Evolutionary conservation across 2,797 vertebrate genomes (phyloP).

Genomic region (Oophaga sylvatica): DNA sequence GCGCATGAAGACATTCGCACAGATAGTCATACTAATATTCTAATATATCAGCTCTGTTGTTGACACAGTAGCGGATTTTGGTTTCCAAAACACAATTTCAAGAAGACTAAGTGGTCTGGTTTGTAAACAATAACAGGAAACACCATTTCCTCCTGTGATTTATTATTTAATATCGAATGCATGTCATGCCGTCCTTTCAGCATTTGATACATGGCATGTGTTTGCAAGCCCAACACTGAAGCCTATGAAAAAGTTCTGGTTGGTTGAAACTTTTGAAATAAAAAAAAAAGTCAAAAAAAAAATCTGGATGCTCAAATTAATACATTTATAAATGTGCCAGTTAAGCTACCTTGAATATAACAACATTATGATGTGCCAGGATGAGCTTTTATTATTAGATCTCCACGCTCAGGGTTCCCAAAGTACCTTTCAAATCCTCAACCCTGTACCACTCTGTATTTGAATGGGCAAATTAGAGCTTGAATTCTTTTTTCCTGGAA

Average conservation of each 20-base stretch:
- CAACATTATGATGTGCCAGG: no score
- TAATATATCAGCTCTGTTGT: background rate
- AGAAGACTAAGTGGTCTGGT: background rate
- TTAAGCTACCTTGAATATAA: no score
- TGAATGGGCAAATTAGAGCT: no score
- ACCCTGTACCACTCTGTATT: no score
- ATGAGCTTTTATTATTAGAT: no score
- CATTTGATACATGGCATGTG: background rate
- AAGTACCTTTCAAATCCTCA: no score
- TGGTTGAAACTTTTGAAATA: background rate
- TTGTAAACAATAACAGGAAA: constrained; percentile 38
- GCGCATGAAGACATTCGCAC: background rate
- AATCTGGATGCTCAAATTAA: no score
- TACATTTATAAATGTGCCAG: no score
- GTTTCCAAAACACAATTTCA: constrained; percentile 16
- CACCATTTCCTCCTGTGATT: background rate
- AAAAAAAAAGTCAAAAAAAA: no score
- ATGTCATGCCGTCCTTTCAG: constrained; percentile 3
- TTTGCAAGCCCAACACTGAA: background rate
- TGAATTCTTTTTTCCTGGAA: no score
- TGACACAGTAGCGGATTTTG: background rate
- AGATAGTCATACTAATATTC: background rate
- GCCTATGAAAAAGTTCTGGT: background rate
- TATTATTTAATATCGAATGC: background rate
- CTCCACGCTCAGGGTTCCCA: no score